Percentiles rank a stretch among this genome's conserved stretches.
Conservation (phyloP, 2,113 vertebrate genomes). For the Brachirus orientalis region DNA sequence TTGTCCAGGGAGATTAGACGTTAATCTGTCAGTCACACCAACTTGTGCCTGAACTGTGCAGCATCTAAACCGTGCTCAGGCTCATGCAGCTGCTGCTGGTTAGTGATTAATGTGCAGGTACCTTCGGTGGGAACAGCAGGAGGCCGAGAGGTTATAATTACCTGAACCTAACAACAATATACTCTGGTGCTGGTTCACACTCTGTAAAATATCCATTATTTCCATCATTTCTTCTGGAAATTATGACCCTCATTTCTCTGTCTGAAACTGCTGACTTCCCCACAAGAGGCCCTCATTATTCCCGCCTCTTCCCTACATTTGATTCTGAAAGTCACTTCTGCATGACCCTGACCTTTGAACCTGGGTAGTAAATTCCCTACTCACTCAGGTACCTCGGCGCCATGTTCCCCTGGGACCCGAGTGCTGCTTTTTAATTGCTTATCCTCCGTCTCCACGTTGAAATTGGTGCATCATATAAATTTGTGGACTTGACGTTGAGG, state of each 20-base stretch:
- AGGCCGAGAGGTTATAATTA: slow-evolving; percentile 52
- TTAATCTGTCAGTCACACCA: background rate
- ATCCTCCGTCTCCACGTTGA: slow-evolving; percentile 50
- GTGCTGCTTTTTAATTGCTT: slow-evolving; percentile 61
- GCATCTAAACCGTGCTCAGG: slow-evolving; percentile 4
- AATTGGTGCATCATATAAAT: slow-evolving; percentile 59
- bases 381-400: slow-evolving; percentile 63
- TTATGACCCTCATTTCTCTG: slow-evolving; percentile 28
- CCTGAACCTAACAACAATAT: slow-evolving; percentile 68
- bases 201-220: slow-evolving; percentile 60
- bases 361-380: slow-evolving; percentile 50
- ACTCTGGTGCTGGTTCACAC: slow-evolving; percentile 61
- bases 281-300: slow-evolving; percentile 33
- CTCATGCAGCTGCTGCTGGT: slow-evolving; percentile 54
- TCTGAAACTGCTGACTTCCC: slow-evolving; percentile 27
- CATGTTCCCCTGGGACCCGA: slow-evolving; percentile 42
- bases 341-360: slow-evolving; percentile 63
- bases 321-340: slow-evolving; percentile 52
- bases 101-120: slow-evolving; percentile 58
- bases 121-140: slow-evolving; percentile 51
- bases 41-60: too few species aligned
- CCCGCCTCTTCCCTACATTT: slow-evolving; percentile 44
- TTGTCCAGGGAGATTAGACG: background rate
- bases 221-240: slow-evolving; percentile 56
- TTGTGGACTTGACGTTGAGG: slow-evolving; percentile 47